Percentiles rank a stretch among this genome's conserved stretches.
These are phyloP conservation scores for Ptilonorhynchus violaceus DNA, from an alignment of 2,113 vertebrate genomes.

Conservation along the genomic window DNA sequence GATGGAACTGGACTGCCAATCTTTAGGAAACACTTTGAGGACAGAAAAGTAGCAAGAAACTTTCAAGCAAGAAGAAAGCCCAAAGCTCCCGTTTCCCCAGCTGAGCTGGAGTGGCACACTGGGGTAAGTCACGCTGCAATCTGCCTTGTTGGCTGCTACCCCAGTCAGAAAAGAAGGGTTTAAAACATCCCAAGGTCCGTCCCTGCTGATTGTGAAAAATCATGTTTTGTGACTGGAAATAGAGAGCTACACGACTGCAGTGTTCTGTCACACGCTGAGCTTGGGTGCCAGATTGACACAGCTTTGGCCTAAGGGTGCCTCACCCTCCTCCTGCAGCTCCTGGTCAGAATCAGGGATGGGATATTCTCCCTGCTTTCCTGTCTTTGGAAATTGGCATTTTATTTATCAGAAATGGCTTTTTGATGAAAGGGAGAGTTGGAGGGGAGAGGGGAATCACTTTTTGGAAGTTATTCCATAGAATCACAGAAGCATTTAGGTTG, in stretches of 20 bases:
- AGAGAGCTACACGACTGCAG: not conserved
- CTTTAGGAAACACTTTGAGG: not conserved
- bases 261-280: not conserved
- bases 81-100: not conserved
- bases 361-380: not conserved
- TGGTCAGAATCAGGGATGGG: not conserved
- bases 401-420: not conserved
- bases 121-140: not conserved
- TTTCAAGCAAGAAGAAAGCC: not conserved
- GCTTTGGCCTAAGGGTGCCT: not conserved
- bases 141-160: not conserved
- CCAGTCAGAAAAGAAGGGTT: not conserved
- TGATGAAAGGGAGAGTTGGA: not conserved
- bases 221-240: not conserved
- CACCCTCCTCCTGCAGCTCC: not conserved
- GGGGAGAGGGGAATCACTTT: not conserved
- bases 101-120: not conserved
- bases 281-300: not conserved
- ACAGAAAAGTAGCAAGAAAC: not conserved
- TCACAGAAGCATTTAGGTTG: not conserved
- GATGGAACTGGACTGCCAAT: not conserved
- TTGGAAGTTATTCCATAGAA: not conserved
- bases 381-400: not conserved
- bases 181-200: not conserved
- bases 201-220: fast-evolving